Evolutionary conservation across 2,888 invertebrate genomes (phyloP).

Genomic region (Lamellibrachia satsuma): DNA sequence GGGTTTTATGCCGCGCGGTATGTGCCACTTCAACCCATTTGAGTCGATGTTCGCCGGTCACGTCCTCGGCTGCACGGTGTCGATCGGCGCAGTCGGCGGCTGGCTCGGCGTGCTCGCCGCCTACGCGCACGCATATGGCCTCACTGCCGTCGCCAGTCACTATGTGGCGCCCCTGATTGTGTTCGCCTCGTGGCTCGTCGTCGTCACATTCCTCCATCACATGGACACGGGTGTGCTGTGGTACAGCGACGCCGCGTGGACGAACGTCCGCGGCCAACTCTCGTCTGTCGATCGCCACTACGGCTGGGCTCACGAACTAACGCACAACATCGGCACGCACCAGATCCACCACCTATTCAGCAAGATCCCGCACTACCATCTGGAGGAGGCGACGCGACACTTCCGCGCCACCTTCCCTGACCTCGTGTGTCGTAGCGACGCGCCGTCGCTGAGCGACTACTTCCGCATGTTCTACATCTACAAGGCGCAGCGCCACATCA

Average conservation of each 20-base stretch:
- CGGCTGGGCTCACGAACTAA: conserved; percentile 54
- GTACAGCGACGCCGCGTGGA: conserved; percentile 50
- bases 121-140: conserved; percentile 37
- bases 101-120: conserved; percentile 42
- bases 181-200: conserved; percentile 51
- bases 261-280: conserved; percentile 54
- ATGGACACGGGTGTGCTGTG: conserved; percentile 54
- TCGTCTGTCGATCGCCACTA: conserved; percentile 55
- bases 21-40: conserved; percentile 47
- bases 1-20: conserved; percentile 50
- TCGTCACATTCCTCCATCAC: conserved; percentile 57
- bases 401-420: conserved; percentile 50
- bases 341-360: conserved; percentile 54
- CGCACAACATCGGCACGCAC: conserved; percentile 56
- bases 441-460: conserved; percentile 48
- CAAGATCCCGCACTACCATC: conserved; percentile 55
- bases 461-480: conserved; percentile 47
- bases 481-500: conserved; percentile 7
- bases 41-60: conserved; percentile 47
- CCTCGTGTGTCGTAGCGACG: conserved; percentile 45
- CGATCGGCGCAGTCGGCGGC: conserved; percentile 41
- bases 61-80: conserved; percentile 45
- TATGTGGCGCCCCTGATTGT: conserved; percentile 49
- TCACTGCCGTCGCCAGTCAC: conserved; percentile 44
- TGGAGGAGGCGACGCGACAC: conserved; percentile 51